A percentile compares a stretch with the other conserved stretches of the same genome.
Conservation (phyloP, 1,140 invertebrate genomes). For the Saxidomus purpurata region DNA sequence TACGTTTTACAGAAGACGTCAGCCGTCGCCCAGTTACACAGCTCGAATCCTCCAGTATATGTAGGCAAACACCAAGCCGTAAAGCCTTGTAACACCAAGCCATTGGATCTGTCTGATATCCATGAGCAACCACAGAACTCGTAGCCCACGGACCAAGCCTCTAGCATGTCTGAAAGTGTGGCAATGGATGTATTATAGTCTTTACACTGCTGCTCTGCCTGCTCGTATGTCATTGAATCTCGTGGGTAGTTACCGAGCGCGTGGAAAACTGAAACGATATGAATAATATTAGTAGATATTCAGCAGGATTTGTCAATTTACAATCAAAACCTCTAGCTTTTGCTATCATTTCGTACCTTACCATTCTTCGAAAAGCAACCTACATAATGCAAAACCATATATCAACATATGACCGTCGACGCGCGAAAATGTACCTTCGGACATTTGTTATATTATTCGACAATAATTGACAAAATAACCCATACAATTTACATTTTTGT, state of each 20-base stretch:
- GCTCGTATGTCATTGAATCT: background rate
- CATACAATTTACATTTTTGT: too few species aligned
- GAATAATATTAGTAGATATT: too few species aligned
- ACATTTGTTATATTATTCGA: too few species aligned
- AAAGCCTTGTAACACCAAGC: background rate
- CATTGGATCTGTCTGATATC: background rate
- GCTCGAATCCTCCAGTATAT: background rate
- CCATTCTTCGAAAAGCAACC: too few species aligned
- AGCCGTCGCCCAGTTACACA: background rate
- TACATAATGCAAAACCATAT: too few species aligned
- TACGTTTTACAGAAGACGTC: background rate
- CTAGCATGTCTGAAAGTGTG: background rate
- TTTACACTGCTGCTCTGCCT: background rate
- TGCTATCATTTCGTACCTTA: too few species aligned
- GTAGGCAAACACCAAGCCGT: background rate
- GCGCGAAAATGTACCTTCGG: too few species aligned
- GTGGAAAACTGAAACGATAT: background rate
- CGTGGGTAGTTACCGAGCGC: background rate
- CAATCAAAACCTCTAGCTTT: too few species aligned
- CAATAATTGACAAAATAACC: too few species aligned
- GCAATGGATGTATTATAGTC: background rate
- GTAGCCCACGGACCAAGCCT: background rate
- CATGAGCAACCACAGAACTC: background rate
- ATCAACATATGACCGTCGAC: too few species aligned
- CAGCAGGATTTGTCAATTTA: too few species aligned